These are phyloP conservation scores for Argynnis bischoffii DNA, from an alignment of 2,888 invertebrate genomes.

Conservation along the genomic window DNA sequence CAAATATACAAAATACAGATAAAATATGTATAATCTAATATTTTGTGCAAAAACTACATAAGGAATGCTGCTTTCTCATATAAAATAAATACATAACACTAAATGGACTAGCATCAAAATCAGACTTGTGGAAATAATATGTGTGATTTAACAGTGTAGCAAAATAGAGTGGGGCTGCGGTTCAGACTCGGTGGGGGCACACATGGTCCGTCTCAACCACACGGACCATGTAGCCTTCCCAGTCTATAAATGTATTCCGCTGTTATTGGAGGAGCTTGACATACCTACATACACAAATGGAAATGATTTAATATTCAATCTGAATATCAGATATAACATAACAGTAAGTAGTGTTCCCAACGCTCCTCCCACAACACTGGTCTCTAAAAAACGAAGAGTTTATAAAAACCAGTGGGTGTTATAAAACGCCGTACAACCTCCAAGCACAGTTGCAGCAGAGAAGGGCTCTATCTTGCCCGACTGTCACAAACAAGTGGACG, in stretches of 20 bases:
- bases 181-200: too few relatives aligned
- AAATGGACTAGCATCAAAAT: conserved; percentile 66
- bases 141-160: conserved; percentile 21
- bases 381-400: too few relatives aligned
- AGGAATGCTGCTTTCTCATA: conserved; percentile 42
- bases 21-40: conserved; percentile 24
- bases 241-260: too few relatives aligned
- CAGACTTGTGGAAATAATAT: conserved; percentile 57
- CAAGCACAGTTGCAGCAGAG: conserved; percentile 4
- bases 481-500: conserved; percentile 43
- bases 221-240: too few relatives aligned
- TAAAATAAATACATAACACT: conserved; percentile 44
- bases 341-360: too few relatives aligned
- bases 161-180: conserved; percentile 24
- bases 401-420: too few relatives aligned
- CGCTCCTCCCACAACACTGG: too few relatives aligned
- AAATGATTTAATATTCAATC: too few relatives aligned
- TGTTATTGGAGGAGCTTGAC: too few relatives aligned
- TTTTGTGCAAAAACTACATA: conserved; percentile 56
- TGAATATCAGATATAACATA: too few relatives aligned
- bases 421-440: neutral
- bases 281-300: too few relatives aligned
- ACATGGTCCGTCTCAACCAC: too few relatives aligned
- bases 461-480: conserved; percentile 24
- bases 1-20: neutral